Conservation (phyloP, 2,113 vertebrate genomes). For the Sminthopsis crassicaudata region DNA sequence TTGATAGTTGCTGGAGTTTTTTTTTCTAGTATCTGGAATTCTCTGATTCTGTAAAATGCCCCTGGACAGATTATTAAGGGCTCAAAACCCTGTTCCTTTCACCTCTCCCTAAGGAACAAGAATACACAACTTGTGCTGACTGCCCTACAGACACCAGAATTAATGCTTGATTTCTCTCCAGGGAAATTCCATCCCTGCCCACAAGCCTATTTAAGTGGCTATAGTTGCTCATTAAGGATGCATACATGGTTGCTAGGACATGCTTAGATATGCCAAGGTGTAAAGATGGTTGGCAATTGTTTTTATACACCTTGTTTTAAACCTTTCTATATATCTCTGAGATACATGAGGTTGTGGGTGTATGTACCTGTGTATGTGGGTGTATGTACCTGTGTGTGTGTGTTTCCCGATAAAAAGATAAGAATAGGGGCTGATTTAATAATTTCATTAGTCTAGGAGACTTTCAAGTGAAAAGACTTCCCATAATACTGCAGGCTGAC, state of each 20-base stretch:
- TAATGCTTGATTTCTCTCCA: neutral
- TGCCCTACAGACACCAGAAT: neutral
- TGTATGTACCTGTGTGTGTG: neutral
- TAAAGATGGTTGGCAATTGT: neutral
- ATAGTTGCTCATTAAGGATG: neutral
- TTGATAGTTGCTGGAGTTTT: neutral
- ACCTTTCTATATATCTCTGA: neutral
- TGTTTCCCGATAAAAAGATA: neutral
- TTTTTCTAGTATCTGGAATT: neutral
- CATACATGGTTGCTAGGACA: neutral
- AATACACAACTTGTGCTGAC: neutral
- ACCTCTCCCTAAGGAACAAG: neutral
- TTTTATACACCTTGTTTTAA: neutral
- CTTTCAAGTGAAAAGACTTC: neutral
- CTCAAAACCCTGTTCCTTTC: neutral
- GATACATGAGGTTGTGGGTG: neutral
- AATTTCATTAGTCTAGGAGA: neutral
- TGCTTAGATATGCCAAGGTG: neutral
- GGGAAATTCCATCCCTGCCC: neutral
- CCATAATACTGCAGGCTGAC: neutral
- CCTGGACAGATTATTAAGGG: neutral
- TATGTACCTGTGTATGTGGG: too few species aligned
- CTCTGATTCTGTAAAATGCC: neutral
- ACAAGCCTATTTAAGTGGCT: neutral
- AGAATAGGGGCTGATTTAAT: neutral